Base-by-base conservation (phyloP, 2,888 invertebrate genomes). In the Quadroppia sp. region DNA sequence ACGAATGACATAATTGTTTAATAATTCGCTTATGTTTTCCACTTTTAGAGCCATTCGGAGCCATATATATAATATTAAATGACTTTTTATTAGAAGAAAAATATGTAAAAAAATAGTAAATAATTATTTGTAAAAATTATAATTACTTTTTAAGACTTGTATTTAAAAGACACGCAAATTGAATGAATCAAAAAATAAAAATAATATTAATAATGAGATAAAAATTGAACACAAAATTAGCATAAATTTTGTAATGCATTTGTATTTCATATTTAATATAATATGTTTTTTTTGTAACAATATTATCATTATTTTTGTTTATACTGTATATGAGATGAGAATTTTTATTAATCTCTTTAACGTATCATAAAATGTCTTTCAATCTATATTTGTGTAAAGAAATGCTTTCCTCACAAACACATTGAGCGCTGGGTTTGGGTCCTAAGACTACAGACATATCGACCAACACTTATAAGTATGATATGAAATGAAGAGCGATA, bases 401-500 rank as follows among this genome's bases (percentile, higher is more conserved):
- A 36, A 13, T 15, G 2, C 45, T 45, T 45, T 45, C 36, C 36
- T n/a, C 6, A 36, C 36, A 45, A 45, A 45, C 45, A 45, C 45
- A 45, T 53, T 23, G 23, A n/a, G n/a, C n/a, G n/a, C n/a, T n/a
- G n/a, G n/a, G n/a, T n/a, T 53, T 53, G 53, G 23, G 53, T 53
- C 23, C 23, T 28, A 53, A 7, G 23, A 15, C 17, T n/a, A 53
- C 53, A 53, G 15, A 45, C 45, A 45, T 45, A 45, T 45, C 45
- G 17, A 15, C n/a, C 53, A 53, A 9, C 23, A 17, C 45, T 45
- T 45, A 45, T 45, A 17, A 36, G 6, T 45, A 45, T 11, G 25
- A 25, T 59, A 30, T 59, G 59, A 59, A 30, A 59, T 59, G 59
- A 59, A 59, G 59, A 32, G 59, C 59, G 30, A 59, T 59, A 59